Evolutionary conservation across 2,113 vertebrate genomes (phyloP), one percentile per base, ranked within the genome.

Genomic region (Pseudolaguvia tuberculata): DNA sequence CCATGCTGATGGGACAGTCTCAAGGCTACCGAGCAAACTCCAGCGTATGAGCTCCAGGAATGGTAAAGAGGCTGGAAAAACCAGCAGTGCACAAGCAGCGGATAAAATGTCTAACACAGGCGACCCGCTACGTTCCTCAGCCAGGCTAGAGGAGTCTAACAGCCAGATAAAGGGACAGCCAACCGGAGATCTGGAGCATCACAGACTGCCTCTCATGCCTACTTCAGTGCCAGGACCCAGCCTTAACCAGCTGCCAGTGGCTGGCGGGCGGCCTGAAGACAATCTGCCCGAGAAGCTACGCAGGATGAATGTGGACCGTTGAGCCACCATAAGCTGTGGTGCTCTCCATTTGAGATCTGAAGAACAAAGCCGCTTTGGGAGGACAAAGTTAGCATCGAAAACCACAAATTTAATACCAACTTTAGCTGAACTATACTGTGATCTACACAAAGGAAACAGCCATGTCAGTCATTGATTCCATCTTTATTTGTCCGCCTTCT

Each of bases 31-130:
- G 69, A 88, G 85, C 47, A 95, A 94, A 84, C 88, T 93, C 12
- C 91, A 92, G 78, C 90, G 91, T 74, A 91, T 93, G 83, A 93
- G 90, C 80, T 89, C 81, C 0, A 84, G 87, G 31, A 93, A 85
- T 77, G 92, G 92, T 50, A 88, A 91, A 47, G 79, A 85, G 17
- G 74, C 89, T 35, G 90, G 89, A 67, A 87, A 78, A 88, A 31
- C 72, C 85, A 25, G 88, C 87, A 72, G 84, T 81, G 3, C 84
- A 2, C 78, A 86, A 84, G 87, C 84, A 1, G 84, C 84, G 1
- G 89, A 88, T 69, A 94, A 90, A 79, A 89, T 89, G 52, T 91
- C 79, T 78, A 92, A 92, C 80, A 91, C 88, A 0, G 89, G 91
- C 6, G 92, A 95, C 56, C 91, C 90, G 79, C 61, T 90, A 9